Evolutionary conservation across 2,888 invertebrate genomes (phyloP).

Genomic region (Aphodius sticticus): DNA sequence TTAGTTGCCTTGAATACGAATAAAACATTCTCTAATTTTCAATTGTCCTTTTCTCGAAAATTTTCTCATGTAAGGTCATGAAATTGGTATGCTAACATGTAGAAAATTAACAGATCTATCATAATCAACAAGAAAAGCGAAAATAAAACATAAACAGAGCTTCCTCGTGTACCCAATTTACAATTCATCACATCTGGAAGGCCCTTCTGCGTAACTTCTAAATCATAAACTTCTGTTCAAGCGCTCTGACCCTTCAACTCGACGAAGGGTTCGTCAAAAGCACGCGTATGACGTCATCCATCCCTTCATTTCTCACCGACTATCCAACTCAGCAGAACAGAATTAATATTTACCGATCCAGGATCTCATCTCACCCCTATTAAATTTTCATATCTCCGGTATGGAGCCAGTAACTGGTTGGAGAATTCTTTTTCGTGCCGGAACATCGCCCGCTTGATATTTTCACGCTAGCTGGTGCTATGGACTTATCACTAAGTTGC

Average conservation of each 20-base stretch:
- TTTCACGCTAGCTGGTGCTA: background rate
- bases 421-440: background rate
- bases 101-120: too few species aligned
- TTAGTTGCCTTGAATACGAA: too few species aligned
- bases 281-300: background rate
- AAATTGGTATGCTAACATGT: too few species aligned
- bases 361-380: background rate
- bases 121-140: too few species aligned
- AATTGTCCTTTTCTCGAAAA: too few species aligned
- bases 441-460: background rate
- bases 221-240: background rate
- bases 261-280: background rate
- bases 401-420: background rate
- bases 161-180: background rate
- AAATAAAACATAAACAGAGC: too few species aligned
- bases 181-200: background rate
- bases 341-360: background rate
- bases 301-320: background rate
- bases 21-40: too few species aligned
- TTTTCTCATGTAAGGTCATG: too few species aligned
- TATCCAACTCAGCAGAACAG: background rate
- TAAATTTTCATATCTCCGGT: background rate
- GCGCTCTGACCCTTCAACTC: background rate
- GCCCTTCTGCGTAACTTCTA: background rate
- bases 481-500: background rate